Evolutionary conservation across 2,113 vertebrate genomes (phyloP).

Genomic region (Nestor notabilis): DNA sequence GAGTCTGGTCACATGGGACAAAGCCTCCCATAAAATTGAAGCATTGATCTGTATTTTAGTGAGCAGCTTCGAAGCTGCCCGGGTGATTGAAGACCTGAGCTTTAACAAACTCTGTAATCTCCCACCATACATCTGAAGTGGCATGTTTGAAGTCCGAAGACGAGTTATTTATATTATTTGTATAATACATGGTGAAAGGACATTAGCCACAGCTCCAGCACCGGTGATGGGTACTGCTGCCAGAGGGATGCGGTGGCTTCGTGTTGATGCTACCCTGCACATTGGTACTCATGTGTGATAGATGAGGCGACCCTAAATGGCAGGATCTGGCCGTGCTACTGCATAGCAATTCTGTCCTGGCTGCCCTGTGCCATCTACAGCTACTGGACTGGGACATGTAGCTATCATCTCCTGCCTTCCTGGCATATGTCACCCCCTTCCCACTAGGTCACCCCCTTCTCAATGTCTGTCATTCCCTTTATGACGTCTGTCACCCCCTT

Average conservation of each 20-base stretch:
- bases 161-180: slow-evolving; percentile 82
- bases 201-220: slow-evolving; percentile 65
- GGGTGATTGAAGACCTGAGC: slow-evolving; percentile 73
- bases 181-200: slow-evolving; percentile 72
- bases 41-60: slow-evolving; percentile 82
- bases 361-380: not conserved
- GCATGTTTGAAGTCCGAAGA: slow-evolving; percentile 82
- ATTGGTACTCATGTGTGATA: accelerated
- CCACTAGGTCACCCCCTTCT: not conserved
- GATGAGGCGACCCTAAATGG: not conserved
- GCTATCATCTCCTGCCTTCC: not conserved
- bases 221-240: not conserved
- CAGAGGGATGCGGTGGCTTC: not conserved
- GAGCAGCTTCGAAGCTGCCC: slow-evolving; percentile 69
- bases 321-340: not conserved
- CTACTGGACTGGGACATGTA: not conserved
- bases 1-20: slow-evolving; percentile 82
- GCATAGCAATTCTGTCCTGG: not conserved
- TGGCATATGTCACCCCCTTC: not conserved
- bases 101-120: slow-evolving; percentile 81
- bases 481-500: not conserved
- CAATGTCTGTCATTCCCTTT: not conserved
- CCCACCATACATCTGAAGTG: slow-evolving; percentile 82
- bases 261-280: accelerated
- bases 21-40: slow-evolving; percentile 85